phyloP scores from a whole-genome alignment of 2,888 invertebrate species.

The Andrena fulva region DNA sequence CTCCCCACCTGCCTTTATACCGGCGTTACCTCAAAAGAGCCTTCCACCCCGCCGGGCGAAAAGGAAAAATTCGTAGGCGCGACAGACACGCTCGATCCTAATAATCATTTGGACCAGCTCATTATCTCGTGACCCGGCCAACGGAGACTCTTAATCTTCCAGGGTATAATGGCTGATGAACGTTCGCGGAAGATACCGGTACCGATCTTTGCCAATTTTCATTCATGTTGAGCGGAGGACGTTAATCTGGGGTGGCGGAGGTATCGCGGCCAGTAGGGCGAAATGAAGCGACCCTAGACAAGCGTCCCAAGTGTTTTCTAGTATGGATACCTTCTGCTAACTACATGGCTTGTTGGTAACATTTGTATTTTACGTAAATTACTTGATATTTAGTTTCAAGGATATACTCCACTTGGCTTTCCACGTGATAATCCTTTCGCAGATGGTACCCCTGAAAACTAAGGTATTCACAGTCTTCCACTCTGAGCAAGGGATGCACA shows the following conservation, averaged over 20 bases:
- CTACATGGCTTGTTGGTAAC: no score
- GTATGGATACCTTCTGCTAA: no score
- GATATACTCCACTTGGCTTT: no score
- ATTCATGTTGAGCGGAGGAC: neutral
- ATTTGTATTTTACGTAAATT: no score
- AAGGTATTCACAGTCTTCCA: no score
- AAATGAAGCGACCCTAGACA: neutral
- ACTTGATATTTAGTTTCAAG: no score
- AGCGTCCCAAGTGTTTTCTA: neutral
- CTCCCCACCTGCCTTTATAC: conserved; percentile 71
- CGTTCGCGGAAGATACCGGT: conserved; percentile 46
- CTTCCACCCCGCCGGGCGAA: conserved; percentile 18
- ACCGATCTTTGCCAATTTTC: conserved; percentile 32
- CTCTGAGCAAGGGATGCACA: no score
- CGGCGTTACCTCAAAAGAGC: conserved; percentile 60
- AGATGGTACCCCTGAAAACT: no score
- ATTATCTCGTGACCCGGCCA: conserved; percentile 59
- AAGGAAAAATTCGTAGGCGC: conserved; percentile 59
- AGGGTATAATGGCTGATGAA: conserved; percentile 15
- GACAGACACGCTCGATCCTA: conserved; percentile 70
- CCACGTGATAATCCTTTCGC: no score
- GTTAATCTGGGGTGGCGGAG: neutral
- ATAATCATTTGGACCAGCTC: conserved; percentile 63
- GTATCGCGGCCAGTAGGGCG: neutral
- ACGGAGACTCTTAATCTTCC: conserved; percentile 44